Base-by-base conservation (phyloP, 2,888 invertebrate species). In the Corythucha ciliata region DNA sequence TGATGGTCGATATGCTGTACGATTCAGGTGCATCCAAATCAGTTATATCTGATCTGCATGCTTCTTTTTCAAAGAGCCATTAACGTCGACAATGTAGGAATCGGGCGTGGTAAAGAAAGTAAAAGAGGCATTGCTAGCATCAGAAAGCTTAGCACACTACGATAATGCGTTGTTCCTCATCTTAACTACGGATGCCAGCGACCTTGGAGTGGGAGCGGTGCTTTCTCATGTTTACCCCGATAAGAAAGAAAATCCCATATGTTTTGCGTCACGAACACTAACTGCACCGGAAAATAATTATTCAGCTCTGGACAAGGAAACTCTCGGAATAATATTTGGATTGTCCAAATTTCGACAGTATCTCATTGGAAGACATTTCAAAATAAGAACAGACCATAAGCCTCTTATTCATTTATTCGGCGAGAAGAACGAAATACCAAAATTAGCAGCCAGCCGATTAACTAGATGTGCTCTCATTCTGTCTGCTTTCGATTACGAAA, bases 151-250 rank as follows among this genome's bases (percentile, higher is more conserved):
- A n/a, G n/a, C n/a, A n/a, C n/a, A n/a, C n/a, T 34, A 34, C 18
- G 34, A 34, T 12, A 14, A 14, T 34, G 12, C 14, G 18, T 12
- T 34, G 18, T 18, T 18, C 6, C 5, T 34, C 14, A 12, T 34
- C 6, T 14, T 34, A 5, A 7, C 34, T 7, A 16, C 34, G 6
- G 34, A 34, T 12, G 34, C 34, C 6, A 34, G 34, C 12, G 34
- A 34, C 5, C 14, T 14, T 16, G 50, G 46, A 25, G 10, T 50
- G 12, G 50, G 50, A 32, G 44, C 44, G 22, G 50, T 22, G 5
- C 42, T 50, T 18, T 22, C 33, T 18, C 50, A 42, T 12, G 36
- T 21, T 3, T 50, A 45, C 26, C 4, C 20, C 2, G 27, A 51
- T 26, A 45, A 37, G 7, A 34, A 21, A 16, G 51, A 51, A 10